These are phyloP conservation scores for Drosophila robusta DNA, from an alignment of 2,888 invertebrate species.

Conservation along the genomic window DNA sequence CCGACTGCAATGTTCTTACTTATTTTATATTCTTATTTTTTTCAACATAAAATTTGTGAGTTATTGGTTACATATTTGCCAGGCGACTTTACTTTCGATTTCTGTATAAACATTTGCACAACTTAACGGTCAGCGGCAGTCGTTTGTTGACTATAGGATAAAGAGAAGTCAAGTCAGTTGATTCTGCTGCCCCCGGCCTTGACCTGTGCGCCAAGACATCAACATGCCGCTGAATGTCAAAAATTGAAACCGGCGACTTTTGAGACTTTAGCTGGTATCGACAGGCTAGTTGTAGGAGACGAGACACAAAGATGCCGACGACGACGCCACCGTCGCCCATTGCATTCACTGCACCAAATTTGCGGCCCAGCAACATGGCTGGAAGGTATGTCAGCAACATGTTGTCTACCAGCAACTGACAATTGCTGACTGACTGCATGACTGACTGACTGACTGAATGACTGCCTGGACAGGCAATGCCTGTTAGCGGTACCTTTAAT, in stretches of 20 bases:
- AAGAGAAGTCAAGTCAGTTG: slow-evolving; percentile 20
- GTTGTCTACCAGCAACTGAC: slow-evolving; percentile 61
- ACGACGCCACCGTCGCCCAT: slow-evolving; percentile 28
- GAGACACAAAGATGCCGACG: slow-evolving; percentile 55
- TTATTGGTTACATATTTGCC: slow-evolving; percentile 62
- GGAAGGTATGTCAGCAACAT: slow-evolving; percentile 62
- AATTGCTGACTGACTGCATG: slow-evolving; percentile 50
- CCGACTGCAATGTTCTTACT: no score
- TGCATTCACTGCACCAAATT: slow-evolving; percentile 56
- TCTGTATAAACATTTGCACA: slow-evolving; percentile 71
- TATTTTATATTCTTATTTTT: slow-evolving; percentile 5
- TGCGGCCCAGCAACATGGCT: slow-evolving; percentile 50
- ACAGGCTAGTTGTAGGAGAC: slow-evolving; percentile 57
- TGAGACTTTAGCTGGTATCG: slow-evolving; percentile 15
- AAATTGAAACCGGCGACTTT: slow-evolving; percentile 32
- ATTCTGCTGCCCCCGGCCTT: slow-evolving; percentile 50
- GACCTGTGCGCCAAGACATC: slow-evolving; percentile 36
- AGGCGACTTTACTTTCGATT: slow-evolving; percentile 66
- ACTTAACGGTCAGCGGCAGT: slow-evolving; percentile 65
- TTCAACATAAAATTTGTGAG: slow-evolving; percentile 16
- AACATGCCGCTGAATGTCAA: slow-evolving; percentile 45
- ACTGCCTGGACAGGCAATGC: slow-evolving; percentile 53
- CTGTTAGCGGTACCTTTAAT: slow-evolving; percentile 69
- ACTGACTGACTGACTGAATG: slow-evolving; percentile 54
- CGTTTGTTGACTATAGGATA: slow-evolving; percentile 41